These are phyloP conservation scores for Emberiza fucata DNA, from an alignment of 2,113 vertebrate genomes.

Conservation along the genomic window DNA sequence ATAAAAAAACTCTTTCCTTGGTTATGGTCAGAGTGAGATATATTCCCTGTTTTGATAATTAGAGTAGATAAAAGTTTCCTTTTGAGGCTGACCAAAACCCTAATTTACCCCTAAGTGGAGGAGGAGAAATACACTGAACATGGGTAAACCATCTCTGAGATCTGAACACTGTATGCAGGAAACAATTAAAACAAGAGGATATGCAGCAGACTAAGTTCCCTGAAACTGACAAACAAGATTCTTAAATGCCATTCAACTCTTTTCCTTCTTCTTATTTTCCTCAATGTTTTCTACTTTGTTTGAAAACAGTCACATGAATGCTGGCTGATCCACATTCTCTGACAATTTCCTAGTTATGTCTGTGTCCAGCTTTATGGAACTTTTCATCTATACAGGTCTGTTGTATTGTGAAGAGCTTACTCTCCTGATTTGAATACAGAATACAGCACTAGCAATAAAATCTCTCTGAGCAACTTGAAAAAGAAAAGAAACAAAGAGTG, in stretches of 20 bases:
- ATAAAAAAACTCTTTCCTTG: background rate
- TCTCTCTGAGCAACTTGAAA: background rate
- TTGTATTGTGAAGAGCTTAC: background rate
- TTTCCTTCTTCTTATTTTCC: background rate
- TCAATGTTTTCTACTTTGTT: background rate
- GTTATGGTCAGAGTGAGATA: background rate
- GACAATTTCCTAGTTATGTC: background rate
- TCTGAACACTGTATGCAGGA: background rate
- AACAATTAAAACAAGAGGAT: background rate
- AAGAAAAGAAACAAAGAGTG: background rate
- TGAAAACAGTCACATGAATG: background rate
- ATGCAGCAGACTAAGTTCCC: background rate
- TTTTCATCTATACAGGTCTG: constrained; percentile 14
- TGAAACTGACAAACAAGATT: background rate
- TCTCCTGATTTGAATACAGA: constrained; percentile 16
- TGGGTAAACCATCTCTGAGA: background rate
- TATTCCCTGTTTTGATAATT: background rate
- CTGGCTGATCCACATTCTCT: background rate
- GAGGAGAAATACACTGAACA: background rate
- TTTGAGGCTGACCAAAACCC: background rate
- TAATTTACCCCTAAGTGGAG: background rate
- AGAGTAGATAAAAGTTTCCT: background rate
- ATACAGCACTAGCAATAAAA: background rate
- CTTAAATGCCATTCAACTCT: background rate
- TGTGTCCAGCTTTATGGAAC: background rate